A percentile compares a stretch with the other conserved stretches of the same genome.
Evolutionary conservation across 2,888 invertebrate species (phyloP).

Genomic region (Spicauda simplicius): DNA sequence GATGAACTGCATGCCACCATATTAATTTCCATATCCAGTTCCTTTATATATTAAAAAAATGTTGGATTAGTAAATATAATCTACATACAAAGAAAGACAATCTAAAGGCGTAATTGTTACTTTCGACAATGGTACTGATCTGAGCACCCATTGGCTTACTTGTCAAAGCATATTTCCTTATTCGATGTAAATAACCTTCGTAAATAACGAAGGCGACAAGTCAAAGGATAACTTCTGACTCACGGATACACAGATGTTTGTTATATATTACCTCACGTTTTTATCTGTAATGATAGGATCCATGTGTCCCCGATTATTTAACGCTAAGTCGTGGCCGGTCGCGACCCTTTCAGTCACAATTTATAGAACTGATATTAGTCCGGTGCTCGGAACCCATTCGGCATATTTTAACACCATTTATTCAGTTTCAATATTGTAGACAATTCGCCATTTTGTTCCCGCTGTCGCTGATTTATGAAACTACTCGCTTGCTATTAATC

Average conservation of each 20-base stretch:
- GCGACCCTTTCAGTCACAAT: conserved; percentile 24
- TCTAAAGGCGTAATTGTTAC: too few relatives aligned
- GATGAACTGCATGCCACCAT: too few relatives aligned
- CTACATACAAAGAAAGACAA: too few relatives aligned
- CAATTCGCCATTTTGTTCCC: conserved; percentile 25
- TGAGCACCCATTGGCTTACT: conserved; percentile 9
- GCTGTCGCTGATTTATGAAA: conserved; percentile 30
- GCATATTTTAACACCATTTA: conserved; percentile 33
- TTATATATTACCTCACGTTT: conserved; percentile 18
- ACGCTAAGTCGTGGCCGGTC: neutral
- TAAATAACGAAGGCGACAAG: conserved; percentile 29
- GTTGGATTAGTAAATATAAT: too few relatives aligned
- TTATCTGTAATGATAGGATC: conserved; percentile 21
- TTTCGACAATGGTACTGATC: neutral
- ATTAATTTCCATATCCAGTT: too few relatives aligned
- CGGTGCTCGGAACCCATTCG: conserved; percentile 17
- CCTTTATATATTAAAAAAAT: too few relatives aligned
- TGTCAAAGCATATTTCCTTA: conserved; percentile 14
- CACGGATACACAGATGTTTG: conserved; percentile 10
- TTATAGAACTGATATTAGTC: conserved; percentile 16
- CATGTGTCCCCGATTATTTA: neutral
- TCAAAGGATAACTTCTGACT: conserved; percentile 7
- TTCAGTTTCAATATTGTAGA: conserved; percentile 29
- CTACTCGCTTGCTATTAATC: conserved; percentile 29
- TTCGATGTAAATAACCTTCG: too few relatives aligned